Base-by-base conservation (phyloP, 2,888 invertebrate genomes). In the Oscheius onirici region DNA sequence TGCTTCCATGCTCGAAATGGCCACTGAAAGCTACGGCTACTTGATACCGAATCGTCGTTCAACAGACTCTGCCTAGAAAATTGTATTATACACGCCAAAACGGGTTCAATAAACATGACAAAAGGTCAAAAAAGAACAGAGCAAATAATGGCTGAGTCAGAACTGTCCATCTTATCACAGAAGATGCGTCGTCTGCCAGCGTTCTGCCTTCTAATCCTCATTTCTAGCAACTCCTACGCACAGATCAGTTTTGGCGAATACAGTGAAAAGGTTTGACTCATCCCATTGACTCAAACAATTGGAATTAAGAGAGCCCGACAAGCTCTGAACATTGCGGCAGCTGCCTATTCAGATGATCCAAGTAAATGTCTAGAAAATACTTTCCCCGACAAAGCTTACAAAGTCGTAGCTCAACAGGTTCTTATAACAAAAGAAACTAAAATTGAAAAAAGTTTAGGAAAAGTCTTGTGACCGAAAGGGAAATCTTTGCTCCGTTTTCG, bases 1-100 rank as follows among this genome's bases (percentile, higher is more conserved):
- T 1, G 75, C 76, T 11, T 43, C 55, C 17, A 75, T 83, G 58
- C 54, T 83, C 26, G 83, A 83, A 52, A 77, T 71, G 17, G 82
- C 82, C n/a, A 79, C 79, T 0, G 78, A 80, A 28, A 77, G 74
- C 46, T 83, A 82, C 61, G 83, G 83, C 41, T 83, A 83, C 43
- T 49, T 82, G 51, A 69, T 77, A 34, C 80, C 78, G 13, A 58
- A 60, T 34, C 22, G 54, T 17, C 34, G 66, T 26, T 49, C 49
- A 2, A 63, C 63, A 17, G 63, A 63, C n/a, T 63, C 63, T 28
- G 49, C 63, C n/a, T 58, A 13, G 15, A 13, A 46, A 20, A 41
- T 40, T 58, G 15, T 20, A n/a, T 20, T 20, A 13, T 55, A 26
- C 26, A 55, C 28, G 55, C 13, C 22, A n/a, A 58, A 58, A 41